Evolutionary conservation across 2,797 vertebrate species (phyloP).

Genomic region (Gymnoscopelus microlampas): DNA sequence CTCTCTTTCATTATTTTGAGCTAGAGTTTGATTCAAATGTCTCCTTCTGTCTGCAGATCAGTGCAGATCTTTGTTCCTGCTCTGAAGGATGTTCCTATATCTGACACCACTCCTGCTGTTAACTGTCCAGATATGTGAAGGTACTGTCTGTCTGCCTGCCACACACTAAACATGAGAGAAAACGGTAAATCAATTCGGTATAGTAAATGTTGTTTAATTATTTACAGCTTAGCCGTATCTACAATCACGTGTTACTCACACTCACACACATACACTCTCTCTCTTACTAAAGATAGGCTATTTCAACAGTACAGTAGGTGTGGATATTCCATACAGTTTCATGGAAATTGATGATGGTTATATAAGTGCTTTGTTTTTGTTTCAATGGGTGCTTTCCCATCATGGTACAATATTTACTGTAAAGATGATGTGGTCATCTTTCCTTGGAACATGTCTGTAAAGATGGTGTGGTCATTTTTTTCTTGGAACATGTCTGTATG

Average conservation of each 20-base stretch:
- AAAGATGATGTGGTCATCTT: no score
- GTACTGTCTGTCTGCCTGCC: constrained; percentile 40
- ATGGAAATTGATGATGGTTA: no score
- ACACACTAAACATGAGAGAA: no score
- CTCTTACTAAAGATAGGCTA: no score
- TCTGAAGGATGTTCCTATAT: constrained; percentile 61
- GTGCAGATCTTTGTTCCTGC: not conserved
- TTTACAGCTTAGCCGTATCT: not conserved
- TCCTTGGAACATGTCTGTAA: no score
- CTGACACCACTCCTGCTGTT: constrained; percentile 55
- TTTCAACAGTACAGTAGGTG: not conserved
- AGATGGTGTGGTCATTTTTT: no score
- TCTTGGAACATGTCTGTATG: no score
- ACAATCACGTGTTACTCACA: not conserved
- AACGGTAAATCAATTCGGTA: not conserved
- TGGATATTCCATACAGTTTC: not conserved
- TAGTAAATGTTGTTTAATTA: constrained; percentile 7
- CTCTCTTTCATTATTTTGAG: not conserved
- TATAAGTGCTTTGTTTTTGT: no score
- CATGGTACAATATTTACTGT: no score
- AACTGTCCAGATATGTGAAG: constrained; percentile 50
- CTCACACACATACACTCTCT: not conserved
- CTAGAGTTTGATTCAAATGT: not conserved
- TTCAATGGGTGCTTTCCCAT: no score
- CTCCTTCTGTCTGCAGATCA: constrained; percentile 24